Evolutionary conservation across 2,113 vertebrate genomes (phyloP), one percentile per base, ranked within the genome.

Genomic region (Heterochromis multidens): DNA sequence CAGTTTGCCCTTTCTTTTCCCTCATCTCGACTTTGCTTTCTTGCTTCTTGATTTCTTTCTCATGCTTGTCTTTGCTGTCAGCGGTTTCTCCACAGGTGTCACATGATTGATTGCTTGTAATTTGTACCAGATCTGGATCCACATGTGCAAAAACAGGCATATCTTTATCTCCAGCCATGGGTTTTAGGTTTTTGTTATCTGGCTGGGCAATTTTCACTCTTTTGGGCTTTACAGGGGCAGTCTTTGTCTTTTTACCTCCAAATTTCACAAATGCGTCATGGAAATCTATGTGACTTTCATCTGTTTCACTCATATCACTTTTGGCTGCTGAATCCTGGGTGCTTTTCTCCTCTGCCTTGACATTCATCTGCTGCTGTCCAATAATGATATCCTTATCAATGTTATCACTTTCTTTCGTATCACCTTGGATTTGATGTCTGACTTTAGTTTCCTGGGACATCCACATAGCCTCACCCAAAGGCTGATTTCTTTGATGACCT

Each of bases 1-100:
- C 97, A 2, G 60, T 85, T 76, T 82, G 90, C 8, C 49, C 63
- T 94, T 96, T 97, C 87, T 95, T 97, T 90, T 95, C 93, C 93
- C 97, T 96, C 89, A 97, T 93, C 67, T 96, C 95, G 14, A 96
- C 96, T 82, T 92, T 91, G 40, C 65, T 81, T 58, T 88, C 82
- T 49, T 85, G 54, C 59, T 67, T 86, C 0, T 35, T 77, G 40
- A 74, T 33, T 33, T 63, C 58, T 81, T 29, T 60, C 60, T 84
- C 49, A 1, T n/a, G 23, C 2, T 49, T 54, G 13, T 59, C 83
- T 27, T 57, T 72, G 17, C 40, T 81, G 17, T 88, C 85, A 76
- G 16, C 8, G 17, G 40, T 67, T 81, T 82, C 43, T 80, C 63
- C 77, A 57, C 76, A 19, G 57, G 37, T 40, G 29, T 85, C 56